Percentiles rank a stretch among this genome's conserved stretches.
These are phyloP conservation scores for Lagopus leucura DNA, from an alignment of 2,113 vertebrate genomes.

Conservation along the genomic window DNA sequence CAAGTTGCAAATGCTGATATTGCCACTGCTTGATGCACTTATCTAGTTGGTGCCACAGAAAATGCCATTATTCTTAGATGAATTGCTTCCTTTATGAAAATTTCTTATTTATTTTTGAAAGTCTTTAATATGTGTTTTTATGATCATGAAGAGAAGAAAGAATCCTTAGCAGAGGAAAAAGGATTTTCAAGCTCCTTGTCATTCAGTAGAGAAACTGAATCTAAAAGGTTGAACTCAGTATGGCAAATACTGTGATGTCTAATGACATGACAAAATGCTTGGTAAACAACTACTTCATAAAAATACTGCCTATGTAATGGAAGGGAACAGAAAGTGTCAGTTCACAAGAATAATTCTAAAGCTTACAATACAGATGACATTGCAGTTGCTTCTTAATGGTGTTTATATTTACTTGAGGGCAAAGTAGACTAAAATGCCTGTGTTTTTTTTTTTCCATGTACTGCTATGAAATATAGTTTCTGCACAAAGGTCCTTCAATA, in stretches of 20 bases:
- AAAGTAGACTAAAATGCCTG: conserved; percentile 22
- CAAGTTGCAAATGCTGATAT: background rate
- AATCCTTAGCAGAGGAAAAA: conserved; percentile 52
- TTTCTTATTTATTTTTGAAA: background rate
- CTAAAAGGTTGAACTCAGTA: conserved; percentile 55
- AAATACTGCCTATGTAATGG: background rate
- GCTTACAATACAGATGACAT: background rate
- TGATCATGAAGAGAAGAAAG: conserved; percentile 43
- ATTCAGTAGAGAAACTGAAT: conserved; percentile 59
- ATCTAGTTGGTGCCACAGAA: conserved; percentile 30
- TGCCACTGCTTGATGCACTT: background rate
- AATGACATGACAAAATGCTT: conserved; percentile 24
- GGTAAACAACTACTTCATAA: background rate
- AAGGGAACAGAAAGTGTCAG: conserved; percentile 21
- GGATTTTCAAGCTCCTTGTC: conserved; percentile 54
- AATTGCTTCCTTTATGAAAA: conserved; percentile 28
- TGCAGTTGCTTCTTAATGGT: conserved; percentile 9
- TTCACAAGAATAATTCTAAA: background rate
- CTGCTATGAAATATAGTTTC: background rate
- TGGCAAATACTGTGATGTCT: conserved; percentile 22
- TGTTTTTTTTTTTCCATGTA: background rate
- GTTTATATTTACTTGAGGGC: background rate
- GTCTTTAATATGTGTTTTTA: conserved; percentile 25
- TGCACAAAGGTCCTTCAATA: conserved; percentile 21
- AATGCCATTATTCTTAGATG: conserved; percentile 16